Evolutionary conservation across 2,888 invertebrate genomes (phyloP).

Genomic region (Lacanobia wlatinum): DNA sequence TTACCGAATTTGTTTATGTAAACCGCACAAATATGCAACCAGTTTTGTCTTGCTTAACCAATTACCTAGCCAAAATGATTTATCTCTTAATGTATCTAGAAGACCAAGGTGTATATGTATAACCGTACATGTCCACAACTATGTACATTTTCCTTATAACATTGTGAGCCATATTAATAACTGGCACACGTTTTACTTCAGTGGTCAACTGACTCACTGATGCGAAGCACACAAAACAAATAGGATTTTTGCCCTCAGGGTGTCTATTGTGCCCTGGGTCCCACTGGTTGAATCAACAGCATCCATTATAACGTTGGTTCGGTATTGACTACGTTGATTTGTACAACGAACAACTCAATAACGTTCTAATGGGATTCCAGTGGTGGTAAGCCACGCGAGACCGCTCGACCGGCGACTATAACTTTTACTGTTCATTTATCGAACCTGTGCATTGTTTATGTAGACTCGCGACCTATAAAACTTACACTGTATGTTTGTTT

Average conservation of each 20-base stretch:
- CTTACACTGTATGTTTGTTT: conserved; percentile 46
- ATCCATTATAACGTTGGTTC: conserved; percentile 78
- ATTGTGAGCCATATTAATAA: conserved; percentile 23
- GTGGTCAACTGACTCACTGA: conserved; percentile 22
- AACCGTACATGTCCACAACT: conserved; percentile 1
- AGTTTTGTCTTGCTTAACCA: conserved; percentile 13
- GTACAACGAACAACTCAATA: conserved; percentile 85
- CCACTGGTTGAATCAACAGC: conserved; percentile 67
- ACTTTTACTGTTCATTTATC: conserved; percentile 78
- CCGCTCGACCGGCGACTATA: conserved; percentile 74
- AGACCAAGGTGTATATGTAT: neutral
- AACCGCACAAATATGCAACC: conserved; percentile 12
- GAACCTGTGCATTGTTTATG: conserved; percentile 76
- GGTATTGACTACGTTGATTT: conserved; percentile 77
- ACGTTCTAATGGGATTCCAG: conserved; percentile 87
- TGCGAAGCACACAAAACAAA: conserved; percentile 58
- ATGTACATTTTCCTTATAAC: conserved; percentile 16
- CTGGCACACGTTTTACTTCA: conserved; percentile 16
- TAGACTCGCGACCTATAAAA: conserved; percentile 76
- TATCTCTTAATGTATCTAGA: neutral
- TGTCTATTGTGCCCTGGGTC: conserved; percentile 74
- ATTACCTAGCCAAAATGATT: conserved; percentile 12
- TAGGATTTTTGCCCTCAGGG: conserved; percentile 71
- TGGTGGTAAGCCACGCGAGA: conserved; percentile 84
- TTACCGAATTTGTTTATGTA: conserved; percentile 20